Conservation (phyloP, 2,797 vertebrate species). For the Spheniscus humboldti region DNA sequence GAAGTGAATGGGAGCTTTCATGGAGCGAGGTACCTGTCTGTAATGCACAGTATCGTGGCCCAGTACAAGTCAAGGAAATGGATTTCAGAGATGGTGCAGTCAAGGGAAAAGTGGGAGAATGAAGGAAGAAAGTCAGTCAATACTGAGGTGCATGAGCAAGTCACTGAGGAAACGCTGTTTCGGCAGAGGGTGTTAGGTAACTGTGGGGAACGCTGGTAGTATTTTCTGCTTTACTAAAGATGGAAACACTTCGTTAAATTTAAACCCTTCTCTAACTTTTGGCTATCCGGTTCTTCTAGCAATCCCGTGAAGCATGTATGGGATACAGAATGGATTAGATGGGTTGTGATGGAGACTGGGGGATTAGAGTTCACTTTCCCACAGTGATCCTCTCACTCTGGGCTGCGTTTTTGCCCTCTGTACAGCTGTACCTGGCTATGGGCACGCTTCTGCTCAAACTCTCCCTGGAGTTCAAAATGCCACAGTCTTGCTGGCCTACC, state of each 20-base stretch:
- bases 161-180: neutral
- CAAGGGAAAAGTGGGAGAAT: neutral
- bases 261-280: neutral
- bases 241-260: neutral
- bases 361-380: neutral
- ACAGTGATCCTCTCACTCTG: neutral
- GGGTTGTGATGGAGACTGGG: neutral
- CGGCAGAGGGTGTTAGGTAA: neutral
- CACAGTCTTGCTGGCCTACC: neutral
- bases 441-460: neutral
- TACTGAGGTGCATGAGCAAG: neutral
- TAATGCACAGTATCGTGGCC: accelerated
- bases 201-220: neutral
- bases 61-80: neutral
- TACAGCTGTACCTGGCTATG: neutral
- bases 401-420: neutral
- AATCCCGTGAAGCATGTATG: neutral
- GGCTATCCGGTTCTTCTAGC: neutral
- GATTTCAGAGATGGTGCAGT: neutral
- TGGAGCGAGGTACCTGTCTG: neutral
- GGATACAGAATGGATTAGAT: neutral
- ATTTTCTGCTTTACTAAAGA: neutral
- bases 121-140: neutral
- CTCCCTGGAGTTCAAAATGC: neutral
- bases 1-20: neutral